Percentiles rank a stretch among this genome's conserved stretches.
phyloP scores from a whole-genome alignment of 2,888 invertebrate genomes.

The Deilephila elpenor region DNA sequence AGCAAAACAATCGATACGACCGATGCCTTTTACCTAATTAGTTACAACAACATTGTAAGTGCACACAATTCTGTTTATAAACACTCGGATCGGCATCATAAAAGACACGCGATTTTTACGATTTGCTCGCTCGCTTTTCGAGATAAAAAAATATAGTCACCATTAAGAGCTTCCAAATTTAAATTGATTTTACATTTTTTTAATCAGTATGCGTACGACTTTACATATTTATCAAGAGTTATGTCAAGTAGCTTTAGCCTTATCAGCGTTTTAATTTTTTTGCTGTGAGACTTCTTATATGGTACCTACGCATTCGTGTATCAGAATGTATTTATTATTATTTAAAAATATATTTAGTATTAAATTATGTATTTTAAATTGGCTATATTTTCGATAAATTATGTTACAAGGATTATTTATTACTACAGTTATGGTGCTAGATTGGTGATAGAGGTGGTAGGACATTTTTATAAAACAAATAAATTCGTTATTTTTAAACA shows the following conservation, averaged over 20 bases:
- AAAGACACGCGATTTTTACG: slow-evolving; percentile 19
- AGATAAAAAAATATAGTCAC: slow-evolving; percentile 12
- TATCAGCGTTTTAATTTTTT: slow-evolving; percentile 9
- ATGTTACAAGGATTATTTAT: background rate
- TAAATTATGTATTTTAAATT: slow-evolving; percentile 1
- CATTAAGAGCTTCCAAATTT: background rate
- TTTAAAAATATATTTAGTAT: background rate
- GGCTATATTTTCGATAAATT: background rate
- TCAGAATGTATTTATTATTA: background rate
- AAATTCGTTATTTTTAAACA: too few species aligned
- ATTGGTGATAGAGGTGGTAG: background rate
- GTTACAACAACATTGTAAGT: slow-evolving; percentile 17
- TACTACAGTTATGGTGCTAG: background rate
- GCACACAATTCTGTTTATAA: slow-evolving; percentile 15
- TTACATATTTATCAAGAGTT: slow-evolving; percentile 14
- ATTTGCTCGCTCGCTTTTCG: background rate
- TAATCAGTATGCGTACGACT: slow-evolving; percentile 5
- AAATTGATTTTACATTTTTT: slow-evolving; percentile 8
- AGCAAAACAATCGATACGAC: slow-evolving; percentile 27
- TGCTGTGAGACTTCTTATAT: slow-evolving; percentile 3
- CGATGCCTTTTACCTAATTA: slow-evolving; percentile 29
- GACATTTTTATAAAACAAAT: background rate
- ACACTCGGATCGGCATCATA: slow-evolving; percentile 1
- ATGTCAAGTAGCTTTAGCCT: slow-evolving; percentile 13
- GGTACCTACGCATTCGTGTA: background rate